Conservation (phyloP, 2,113 vertebrate species). For the Scytalopus superciliaris region DNA sequence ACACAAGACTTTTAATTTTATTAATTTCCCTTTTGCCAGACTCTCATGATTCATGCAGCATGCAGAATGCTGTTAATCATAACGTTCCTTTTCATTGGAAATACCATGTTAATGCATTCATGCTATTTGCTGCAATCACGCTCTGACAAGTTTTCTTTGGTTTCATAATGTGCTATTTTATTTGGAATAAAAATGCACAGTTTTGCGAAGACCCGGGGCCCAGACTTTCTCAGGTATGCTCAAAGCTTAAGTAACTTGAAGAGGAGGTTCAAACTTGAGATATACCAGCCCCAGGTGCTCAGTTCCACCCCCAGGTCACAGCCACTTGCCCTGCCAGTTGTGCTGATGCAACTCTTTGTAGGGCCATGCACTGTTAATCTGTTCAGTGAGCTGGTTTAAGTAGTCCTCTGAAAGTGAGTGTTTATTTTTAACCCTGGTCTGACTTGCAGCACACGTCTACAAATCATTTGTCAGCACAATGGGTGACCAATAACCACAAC, state of each 20-base stretch:
- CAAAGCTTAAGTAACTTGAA: background rate
- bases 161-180: background rate
- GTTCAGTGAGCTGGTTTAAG: slow-evolving; percentile 16
- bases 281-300: background rate
- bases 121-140: background rate
- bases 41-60: background rate
- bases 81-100: background rate
- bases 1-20: background rate
- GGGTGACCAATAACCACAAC: background rate
- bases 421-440: slow-evolving; percentile 48
- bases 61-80: background rate
- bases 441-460: background rate
- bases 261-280: background rate
- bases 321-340: background rate
- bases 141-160: background rate
- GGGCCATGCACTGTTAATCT: background rate
- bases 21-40: background rate
- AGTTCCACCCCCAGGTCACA: background rate
- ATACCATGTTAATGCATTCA: background rate
- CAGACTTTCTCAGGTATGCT: background rate
- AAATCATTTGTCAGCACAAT: slow-evolving; percentile 11
- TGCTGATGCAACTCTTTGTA: slow-evolving; percentile 8
- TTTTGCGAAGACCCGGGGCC: background rate
- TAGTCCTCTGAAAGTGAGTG: background rate
- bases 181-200: background rate